These are phyloP conservation scores for Biston betularia DNA, from an alignment of 2,888 invertebrate species.

Conservation along the genomic window DNA sequence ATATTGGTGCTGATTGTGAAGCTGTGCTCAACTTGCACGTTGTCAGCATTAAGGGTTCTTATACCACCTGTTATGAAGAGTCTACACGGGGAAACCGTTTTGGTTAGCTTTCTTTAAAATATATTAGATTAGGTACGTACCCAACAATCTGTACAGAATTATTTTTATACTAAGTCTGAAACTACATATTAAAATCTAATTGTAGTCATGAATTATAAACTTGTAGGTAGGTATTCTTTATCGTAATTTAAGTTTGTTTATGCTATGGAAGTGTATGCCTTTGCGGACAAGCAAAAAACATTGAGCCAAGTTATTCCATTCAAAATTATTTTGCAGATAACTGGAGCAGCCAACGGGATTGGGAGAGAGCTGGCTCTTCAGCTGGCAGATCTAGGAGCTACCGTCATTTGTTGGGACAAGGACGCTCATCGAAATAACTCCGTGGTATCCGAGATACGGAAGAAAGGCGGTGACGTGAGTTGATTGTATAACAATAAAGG, in stretches of 20 bases:
- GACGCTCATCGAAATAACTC: slow-evolving; percentile 70
- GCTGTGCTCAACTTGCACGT: slow-evolving; percentile 69
- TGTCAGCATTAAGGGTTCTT: slow-evolving; percentile 62
- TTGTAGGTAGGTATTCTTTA: no score
- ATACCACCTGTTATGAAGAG: slow-evolving; percentile 75
- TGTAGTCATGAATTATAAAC: no score
- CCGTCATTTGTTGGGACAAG: slow-evolving; percentile 79
- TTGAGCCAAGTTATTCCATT: background rate
- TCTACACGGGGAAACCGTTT: slow-evolving; percentile 76
- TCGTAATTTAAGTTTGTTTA: no score
- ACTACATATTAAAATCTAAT: no score
- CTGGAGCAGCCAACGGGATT: slow-evolving; percentile 75
- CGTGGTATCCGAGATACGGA: slow-evolving; percentile 73
- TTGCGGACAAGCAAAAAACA: background rate
- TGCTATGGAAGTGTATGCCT: background rate
- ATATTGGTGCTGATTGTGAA: slow-evolving; percentile 71
- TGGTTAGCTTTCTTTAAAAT: slow-evolving; percentile 54
- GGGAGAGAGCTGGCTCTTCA: slow-evolving; percentile 79
- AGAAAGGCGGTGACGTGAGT: slow-evolving; percentile 75
- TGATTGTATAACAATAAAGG: slow-evolving; percentile 9
- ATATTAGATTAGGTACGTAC: no score
- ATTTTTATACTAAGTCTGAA: no score
- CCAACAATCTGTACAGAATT: no score
- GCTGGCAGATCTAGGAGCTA: slow-evolving; percentile 78
- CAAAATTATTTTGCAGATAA: slow-evolving; percentile 59